A percentile compares a stretch with the other conserved stretches of the same genome.
Evolutionary conservation across 2,797 vertebrate genomes (phyloP).

Genomic region (Threskiornis aethiopicus): DNA sequence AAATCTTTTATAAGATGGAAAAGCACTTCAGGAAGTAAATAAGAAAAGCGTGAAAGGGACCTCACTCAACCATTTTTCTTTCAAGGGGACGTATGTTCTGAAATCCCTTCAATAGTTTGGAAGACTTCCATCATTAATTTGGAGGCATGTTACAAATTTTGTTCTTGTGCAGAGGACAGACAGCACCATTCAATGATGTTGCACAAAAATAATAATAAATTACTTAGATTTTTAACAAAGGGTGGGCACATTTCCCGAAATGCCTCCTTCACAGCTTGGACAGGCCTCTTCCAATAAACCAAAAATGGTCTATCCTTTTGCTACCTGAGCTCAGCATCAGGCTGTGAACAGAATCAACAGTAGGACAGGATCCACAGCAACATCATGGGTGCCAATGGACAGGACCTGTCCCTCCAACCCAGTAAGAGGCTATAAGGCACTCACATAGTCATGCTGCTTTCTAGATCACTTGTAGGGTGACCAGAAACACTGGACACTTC

Average conservation of each 20-base stretch:
- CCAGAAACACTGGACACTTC: background rate
- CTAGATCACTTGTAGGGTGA: background rate
- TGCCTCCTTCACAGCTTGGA: background rate
- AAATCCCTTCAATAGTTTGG: background rate
- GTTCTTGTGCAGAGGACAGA: background rate
- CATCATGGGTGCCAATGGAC: background rate
- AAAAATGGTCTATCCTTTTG: background rate
- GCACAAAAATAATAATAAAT: background rate
- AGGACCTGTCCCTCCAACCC: background rate
- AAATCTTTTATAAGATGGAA: background rate
- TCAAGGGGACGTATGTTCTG: background rate
- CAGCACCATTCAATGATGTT: background rate
- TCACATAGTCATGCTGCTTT: background rate
- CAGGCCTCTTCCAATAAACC: background rate
- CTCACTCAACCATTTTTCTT: background rate
- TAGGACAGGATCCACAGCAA: background rate
- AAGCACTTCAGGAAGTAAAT: background rate
- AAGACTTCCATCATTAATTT: background rate
- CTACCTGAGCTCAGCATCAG: background rate
- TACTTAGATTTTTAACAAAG: background rate
- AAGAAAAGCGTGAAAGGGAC: background rate
- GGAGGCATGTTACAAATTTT: background rate
- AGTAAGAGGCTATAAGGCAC: background rate
- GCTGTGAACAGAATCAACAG: background rate
- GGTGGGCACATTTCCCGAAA: background rate